Base-by-base conservation (phyloP, 2,888 invertebrate species). In the Chaetogeoica ovagalla region DNA sequence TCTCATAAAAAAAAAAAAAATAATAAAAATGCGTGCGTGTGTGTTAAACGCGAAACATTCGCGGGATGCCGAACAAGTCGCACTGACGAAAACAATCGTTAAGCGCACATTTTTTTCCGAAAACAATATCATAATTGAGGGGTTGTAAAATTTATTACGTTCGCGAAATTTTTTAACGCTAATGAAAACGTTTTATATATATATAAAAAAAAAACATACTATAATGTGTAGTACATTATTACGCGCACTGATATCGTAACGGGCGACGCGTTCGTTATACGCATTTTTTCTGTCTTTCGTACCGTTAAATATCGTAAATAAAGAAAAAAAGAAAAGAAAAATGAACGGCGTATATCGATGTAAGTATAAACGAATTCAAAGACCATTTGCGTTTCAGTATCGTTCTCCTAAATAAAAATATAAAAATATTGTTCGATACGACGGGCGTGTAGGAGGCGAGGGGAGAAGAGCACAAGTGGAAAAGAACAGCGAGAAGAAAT, bases 391-490 rank as follows among this genome's bases (percentile, higher is more conserved):
- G 79, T 79, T 79, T 63, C 79, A 63, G 55, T 63, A 71, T 65
- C 65, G 70, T 70, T 77, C 55, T 77, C 43, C 62, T 65, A 59
- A 76, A 76, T 76, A 68, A 75, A 73, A 73, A 72, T 72, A 60
- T 66, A 75, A 66, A 77, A 70, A 79, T 79, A 79, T 65, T 63
- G 63, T 63, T 71, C 79, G 21, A 79, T 79, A 79, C 37, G 63
- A 60, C 23, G 55, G 37, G n/a, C n/a, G 30, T 30, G 30, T 2
- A 4, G 30, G 30, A 4, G 30, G 30, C 1, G 30, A 1, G 2
- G 30, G 30, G 30, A 55, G 55, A 59, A 60, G 19, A 55, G 37
- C 43, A 39, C 21, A 59, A 68, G 59, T 43, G 57, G 23, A 48
- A 68, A 76, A 30, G 59, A 59, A 68, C 75, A 59, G 66, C 68